Evolutionary conservation across 2,113 vertebrate species (phyloP).

Genomic region (Mobula hypostoma): DNA sequence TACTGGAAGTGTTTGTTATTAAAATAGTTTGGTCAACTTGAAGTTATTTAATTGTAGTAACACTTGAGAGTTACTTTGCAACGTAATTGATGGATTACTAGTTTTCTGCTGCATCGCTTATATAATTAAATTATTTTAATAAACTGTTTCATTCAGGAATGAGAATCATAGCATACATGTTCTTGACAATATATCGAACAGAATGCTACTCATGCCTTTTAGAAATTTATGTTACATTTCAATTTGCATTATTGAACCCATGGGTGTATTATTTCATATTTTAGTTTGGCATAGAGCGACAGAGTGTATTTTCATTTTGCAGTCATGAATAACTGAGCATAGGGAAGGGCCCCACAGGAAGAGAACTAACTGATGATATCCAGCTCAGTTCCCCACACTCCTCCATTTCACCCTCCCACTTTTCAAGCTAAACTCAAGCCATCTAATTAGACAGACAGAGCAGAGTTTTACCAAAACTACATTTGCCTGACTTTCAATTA

Average conservation of each 20-base stretch:
- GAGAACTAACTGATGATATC: background rate
- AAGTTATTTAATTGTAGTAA: slow-evolving; percentile 31
- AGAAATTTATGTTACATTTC: background rate
- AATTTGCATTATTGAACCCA: background rate
- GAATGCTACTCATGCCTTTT: background rate
- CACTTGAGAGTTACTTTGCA: slow-evolving; percentile 38
- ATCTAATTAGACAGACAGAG: background rate
- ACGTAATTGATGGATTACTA: slow-evolving; percentile 37
- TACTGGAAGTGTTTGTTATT: slow-evolving; percentile 44
- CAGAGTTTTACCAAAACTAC: background rate
- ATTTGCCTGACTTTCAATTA: background rate
- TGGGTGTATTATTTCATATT: background rate
- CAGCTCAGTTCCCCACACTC: background rate
- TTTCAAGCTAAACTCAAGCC: background rate
- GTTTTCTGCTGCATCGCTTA: slow-evolving; percentile 40
- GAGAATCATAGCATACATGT: background rate
- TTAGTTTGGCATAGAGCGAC: background rate
- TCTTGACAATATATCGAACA: background rate
- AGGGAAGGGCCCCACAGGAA: background rate
- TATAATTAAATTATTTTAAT: background rate
- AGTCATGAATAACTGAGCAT: background rate
- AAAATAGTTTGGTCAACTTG: slow-evolving; percentile 40
- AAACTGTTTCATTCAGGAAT: background rate
- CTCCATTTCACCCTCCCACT: background rate
- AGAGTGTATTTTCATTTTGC: background rate